Evolutionary conservation across 2,797 vertebrate species (phyloP).

Genomic region (Cynopterus sphinx): DNA sequence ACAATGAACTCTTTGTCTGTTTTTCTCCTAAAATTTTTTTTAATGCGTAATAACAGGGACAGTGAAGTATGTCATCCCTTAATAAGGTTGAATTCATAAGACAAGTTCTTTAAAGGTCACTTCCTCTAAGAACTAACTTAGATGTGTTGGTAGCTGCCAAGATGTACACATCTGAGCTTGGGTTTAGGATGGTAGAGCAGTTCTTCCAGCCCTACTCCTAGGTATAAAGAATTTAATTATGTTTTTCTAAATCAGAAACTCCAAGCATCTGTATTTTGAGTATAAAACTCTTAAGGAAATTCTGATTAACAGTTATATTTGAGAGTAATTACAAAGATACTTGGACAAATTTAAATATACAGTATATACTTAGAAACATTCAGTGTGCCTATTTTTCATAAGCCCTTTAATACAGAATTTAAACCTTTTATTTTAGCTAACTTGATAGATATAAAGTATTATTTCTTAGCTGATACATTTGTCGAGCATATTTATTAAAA

Average conservation of each 20-base stretch:
- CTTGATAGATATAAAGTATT: neutral
- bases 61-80: neutral
- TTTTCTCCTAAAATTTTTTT: neutral
- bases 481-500: conserved; percentile 35
- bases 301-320: conserved; percentile 1
- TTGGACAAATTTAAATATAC: neutral
- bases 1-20: neutral
- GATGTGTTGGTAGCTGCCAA: neutral
- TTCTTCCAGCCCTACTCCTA: neutral
- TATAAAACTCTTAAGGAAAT: neutral
- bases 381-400: neutral
- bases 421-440: conserved; percentile 4
- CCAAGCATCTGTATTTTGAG: neutral
- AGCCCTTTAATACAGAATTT: neutral
- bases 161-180: neutral
- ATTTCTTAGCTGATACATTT: neutral
- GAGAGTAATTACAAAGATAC: neutral
- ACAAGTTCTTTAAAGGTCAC: neutral
- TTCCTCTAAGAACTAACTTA: conserved; percentile 10
- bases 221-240: neutral
- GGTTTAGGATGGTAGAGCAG: neutral
- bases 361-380: neutral
- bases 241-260: conserved; percentile 5
- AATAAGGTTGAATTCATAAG: neutral
- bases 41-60: neutral